Evolutionary conservation across 2,113 vertebrate genomes (phyloP).

Genomic region (Telmatochromis sp.): DNA sequence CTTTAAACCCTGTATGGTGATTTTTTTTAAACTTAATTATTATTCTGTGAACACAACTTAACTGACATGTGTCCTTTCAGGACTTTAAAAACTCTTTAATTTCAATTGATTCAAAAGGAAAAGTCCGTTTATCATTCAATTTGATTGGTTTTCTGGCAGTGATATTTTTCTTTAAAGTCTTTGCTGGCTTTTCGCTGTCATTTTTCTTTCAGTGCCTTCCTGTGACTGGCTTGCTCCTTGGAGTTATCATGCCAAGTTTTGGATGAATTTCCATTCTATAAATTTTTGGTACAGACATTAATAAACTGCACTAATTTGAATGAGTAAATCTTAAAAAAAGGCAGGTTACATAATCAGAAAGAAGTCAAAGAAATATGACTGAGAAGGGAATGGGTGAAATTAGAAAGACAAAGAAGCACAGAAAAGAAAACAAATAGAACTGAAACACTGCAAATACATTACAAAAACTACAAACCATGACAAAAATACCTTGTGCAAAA

Average conservation of each 20-base stretch:
- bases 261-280: not conserved
- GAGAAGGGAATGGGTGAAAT: not conserved
- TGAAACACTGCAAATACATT: not conserved
- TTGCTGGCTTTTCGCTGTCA: not conserved
- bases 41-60: not conserved
- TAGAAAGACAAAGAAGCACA: not conserved
- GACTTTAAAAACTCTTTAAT: not conserved
- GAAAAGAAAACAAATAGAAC: not conserved
- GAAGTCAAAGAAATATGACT: not conserved
- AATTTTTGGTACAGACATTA: not conserved
- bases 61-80: not conserved
- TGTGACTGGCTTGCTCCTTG: not conserved
- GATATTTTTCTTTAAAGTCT: not conserved
- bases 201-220: not conserved
- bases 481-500: not conserved
- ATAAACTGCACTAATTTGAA: not conserved
- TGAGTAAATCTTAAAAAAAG: not conserved
- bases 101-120: not conserved
- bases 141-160: not conserved
- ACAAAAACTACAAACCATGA: not conserved
- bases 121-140: not conserved
- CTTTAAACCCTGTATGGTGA: not conserved
- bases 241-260: not conserved
- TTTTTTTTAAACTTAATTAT: not conserved
- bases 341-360: not conserved